These are phyloP conservation scores for Sipha flava DNA, from an alignment of 1,140 invertebrate genomes.

Conservation along the genomic window DNA sequence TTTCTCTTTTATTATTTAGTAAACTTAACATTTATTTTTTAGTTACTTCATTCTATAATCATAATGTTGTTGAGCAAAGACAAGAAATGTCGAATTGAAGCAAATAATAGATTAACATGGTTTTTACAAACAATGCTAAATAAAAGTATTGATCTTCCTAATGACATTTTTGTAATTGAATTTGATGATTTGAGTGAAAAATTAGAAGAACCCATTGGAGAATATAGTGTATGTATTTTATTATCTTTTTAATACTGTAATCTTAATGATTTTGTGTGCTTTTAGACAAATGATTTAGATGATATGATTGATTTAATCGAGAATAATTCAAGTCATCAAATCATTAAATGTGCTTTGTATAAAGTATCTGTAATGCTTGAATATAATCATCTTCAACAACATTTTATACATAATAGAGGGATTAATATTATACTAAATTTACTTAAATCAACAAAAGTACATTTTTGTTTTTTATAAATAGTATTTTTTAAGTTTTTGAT, in stretches of 20 bases:
- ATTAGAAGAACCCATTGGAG: not conserved
- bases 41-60: constrained; percentile 8
- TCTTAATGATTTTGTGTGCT: not conserved
- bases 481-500: not conserved
- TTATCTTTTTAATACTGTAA: not conserved
- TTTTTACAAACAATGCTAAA: not conserved
- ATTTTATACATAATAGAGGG: constrained; percentile 1
- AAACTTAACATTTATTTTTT: not conserved
- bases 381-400: constrained; percentile 2
- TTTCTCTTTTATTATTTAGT: not conserved
- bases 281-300: constrained; percentile 13
- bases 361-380: constrained; percentile 18
- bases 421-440: constrained; percentile 16
- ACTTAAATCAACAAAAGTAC: constrained; percentile 14
- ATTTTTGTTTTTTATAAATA: not conserved
- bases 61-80: constrained; percentile 9
- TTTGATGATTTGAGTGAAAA: not conserved
- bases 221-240: constrained; percentile 3
- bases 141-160: constrained; percentile 2
- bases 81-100: not conserved
- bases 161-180: not conserved
- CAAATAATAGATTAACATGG: constrained; percentile 21
- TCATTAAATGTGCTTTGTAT: constrained; percentile 20
- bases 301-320: constrained; percentile 14
- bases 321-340: constrained; percentile 26